Conservation (phyloP, 2,797 vertebrate species). For the Steatocranus sp. region DNA sequence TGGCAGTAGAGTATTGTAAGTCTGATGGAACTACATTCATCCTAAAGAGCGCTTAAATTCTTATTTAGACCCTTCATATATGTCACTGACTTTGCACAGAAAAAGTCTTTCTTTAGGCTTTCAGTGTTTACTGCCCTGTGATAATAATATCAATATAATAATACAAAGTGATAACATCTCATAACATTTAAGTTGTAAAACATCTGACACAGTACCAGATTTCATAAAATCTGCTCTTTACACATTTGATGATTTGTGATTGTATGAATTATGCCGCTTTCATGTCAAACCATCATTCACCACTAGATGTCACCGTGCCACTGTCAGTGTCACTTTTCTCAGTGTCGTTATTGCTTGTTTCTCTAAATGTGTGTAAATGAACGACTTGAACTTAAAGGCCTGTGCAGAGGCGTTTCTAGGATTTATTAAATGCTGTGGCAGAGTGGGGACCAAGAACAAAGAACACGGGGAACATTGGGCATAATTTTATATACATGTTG, state of each 20-base stretch:
- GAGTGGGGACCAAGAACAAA: not conserved
- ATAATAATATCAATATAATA: not conserved
- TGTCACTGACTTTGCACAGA: not conserved
- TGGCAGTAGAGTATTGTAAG: not conserved
- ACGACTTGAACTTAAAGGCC: not conserved
- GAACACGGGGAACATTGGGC: not conserved
- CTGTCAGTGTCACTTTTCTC: not conserved
- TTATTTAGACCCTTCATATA: not conserved
- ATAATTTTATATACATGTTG: not conserved
- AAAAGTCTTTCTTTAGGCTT: not conserved
- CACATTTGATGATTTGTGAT: not conserved
- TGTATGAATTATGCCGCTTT: not conserved
- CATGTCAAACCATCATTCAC: not conserved
- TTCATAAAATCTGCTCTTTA: not conserved
- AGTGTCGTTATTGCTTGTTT: not conserved
- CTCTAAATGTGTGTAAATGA: not conserved
- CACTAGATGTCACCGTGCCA: constrained; percentile 57
- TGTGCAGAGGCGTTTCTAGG: not conserved
- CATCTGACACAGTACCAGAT: not conserved
- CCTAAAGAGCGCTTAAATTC: not conserved
- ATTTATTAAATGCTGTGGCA: not conserved
- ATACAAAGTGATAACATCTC: not conserved
- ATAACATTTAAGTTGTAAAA: not conserved
- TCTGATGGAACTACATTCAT: not conserved
- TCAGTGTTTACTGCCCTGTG: not conserved